These are phyloP conservation scores for Stenolophus ochropezus DNA, from an alignment of 2,888 invertebrate genomes.

Conservation along the genomic window DNA sequence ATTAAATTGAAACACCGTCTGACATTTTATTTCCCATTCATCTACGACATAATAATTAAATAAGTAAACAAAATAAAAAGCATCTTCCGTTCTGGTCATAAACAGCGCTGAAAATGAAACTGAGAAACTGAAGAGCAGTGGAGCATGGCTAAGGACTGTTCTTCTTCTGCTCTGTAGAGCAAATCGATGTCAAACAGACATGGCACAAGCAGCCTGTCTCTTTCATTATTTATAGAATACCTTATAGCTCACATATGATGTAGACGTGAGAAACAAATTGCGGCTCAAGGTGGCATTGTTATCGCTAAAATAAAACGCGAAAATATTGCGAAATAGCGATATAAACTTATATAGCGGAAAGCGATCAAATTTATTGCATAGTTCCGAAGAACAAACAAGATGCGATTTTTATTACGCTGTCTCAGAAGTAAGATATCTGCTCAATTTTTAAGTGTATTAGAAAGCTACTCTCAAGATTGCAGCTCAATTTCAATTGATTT, in stretches of 20 bases:
- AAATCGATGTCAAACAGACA: conserved; percentile 54
- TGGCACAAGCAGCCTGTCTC: background rate
- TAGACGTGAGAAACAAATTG: background rate
- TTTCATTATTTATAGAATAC: conserved; percentile 48
- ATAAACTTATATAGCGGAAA: too few relatives aligned
- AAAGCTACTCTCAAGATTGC: too few relatives aligned
- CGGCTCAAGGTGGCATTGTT: background rate
- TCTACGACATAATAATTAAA: too few relatives aligned
- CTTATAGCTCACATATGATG: conserved; percentile 10
- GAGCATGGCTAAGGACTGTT: background rate
- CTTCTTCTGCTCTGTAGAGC: conserved; percentile 10
- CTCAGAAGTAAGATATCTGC: too few relatives aligned
- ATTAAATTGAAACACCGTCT: too few relatives aligned
- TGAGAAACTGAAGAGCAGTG: background rate
- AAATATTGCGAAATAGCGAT: background rate
- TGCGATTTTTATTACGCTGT: too few relatives aligned
- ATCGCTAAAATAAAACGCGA: background rate
- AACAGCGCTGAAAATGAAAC: background rate
- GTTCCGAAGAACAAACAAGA: too few relatives aligned
- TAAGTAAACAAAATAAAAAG: too few relatives aligned
- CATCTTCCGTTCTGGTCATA: background rate
- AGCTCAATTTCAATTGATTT: too few relatives aligned
- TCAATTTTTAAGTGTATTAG: too few relatives aligned
- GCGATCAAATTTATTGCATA: too few relatives aligned
- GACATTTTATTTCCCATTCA: too few relatives aligned